Evolutionary conservation across 35 echinoderm and acorn worm species (phyloP), one percentile per base, ranked within the genome.

Genomic region (Ptychodera flava): DNA sequence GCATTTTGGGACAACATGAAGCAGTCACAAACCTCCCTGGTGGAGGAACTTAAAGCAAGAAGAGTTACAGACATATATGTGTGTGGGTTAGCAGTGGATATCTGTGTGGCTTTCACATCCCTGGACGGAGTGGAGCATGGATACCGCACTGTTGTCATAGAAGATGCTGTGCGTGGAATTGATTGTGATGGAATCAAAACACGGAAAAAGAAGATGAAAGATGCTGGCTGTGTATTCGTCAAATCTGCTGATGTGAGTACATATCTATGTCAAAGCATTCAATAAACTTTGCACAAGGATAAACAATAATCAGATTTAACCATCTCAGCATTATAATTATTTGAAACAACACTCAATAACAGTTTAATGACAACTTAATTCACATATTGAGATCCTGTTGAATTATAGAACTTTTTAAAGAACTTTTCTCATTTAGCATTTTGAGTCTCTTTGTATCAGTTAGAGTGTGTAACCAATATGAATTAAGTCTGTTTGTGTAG

Each of bases 61-160:
- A 83, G 52, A 6, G 87, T 97, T 36, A 97, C 95, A 30, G 92
- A 94, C 33, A 35, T 97, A 27, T 90, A 89, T 80, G 15, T 97
- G 6, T 93, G 92, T 78, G 95, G 95, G 36, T 80, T 97, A 31
- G 95, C 95, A n/a, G 85, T 77, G 22, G 95, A 97, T 36, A 83
- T 94, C 35, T 97, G 95, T 78, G 90, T 97, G 0, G 84, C 80
- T 16, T 86, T 37, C 77, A 88, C 92, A 15, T 92, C 92, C 1
- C 79, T 88, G 1, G 95, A 97, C 82, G 92, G 90, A 0, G 79
- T 36, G n/a, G 34, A 84, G 29, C 53, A 93, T 14, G 95, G 95
- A 10, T 94, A 87, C 79, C 79, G 92, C 33, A 35, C 84, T 1
- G 33, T 94, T 0, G 84, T 97, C 16, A 84, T 97, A 6, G 90